A percentile compares a stretch with the other conserved stretches of the same genome.
Evolutionary conservation across 92 coral and sea anemone species (phyloP).

Genomic region (Porites rus): DNA sequence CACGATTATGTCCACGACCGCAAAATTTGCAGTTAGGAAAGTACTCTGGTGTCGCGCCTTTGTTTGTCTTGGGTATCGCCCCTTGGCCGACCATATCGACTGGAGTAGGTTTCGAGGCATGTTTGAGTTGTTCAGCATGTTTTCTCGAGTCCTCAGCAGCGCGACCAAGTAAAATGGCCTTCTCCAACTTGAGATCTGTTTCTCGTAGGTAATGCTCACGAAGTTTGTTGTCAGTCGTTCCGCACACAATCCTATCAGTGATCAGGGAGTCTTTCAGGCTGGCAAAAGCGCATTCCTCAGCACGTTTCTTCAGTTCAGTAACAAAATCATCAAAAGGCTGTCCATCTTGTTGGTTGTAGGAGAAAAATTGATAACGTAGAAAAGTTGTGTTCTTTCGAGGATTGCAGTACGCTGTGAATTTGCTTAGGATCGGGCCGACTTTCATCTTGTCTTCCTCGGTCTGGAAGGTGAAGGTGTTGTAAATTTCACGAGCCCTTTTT

Average conservation of each 20-base stretch:
- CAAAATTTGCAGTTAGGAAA: constrained; percentile 51
- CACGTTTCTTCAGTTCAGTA: no score
- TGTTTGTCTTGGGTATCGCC: background rate
- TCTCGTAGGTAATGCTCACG: constrained; percentile 4
- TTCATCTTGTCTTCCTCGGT: constrained; percentile 23
- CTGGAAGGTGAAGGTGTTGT: constrained; percentile 48
- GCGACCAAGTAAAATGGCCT: constrained; percentile 48
- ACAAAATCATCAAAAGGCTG: no score
- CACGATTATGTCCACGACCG: constrained; percentile 35
- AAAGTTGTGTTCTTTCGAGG: no score
- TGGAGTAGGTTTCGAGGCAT: constrained; percentile 6
- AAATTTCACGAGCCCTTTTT: constrained; percentile 48
- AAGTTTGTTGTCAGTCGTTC: constrained; percentile 5
- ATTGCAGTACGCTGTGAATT: no score
- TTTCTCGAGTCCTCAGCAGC: constrained; percentile 1
- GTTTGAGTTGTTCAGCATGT: constrained; percentile 50
- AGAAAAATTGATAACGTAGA: no score
- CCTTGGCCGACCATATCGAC: constrained; percentile 18
- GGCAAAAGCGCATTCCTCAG: no score
- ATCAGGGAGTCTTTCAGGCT: no score
- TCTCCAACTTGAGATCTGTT: constrained; percentile 31
- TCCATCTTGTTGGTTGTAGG: no score
- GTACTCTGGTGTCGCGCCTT: background rate
- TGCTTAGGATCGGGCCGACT: no score
- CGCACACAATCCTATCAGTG: background rate